Conservation (phyloP, 2,888 invertebrate genomes). For the Pheosia gnoma region DNA sequence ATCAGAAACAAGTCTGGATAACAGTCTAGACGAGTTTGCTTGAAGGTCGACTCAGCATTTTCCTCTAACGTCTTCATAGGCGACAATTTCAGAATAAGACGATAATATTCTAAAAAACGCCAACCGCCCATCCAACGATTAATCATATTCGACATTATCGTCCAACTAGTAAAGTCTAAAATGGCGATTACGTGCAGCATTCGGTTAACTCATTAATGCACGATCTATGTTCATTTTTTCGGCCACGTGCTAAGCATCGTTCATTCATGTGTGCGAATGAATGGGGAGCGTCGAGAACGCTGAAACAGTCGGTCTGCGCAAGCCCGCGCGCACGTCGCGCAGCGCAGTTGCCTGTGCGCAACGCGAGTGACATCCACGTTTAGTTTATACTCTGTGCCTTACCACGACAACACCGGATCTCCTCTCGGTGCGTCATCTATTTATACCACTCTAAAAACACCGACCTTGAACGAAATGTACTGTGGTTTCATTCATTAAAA, state of each 20-base stretch:
- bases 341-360: slow-evolving; percentile 61
- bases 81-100: slow-evolving; percentile 53
- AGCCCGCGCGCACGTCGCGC: slow-evolving; percentile 67
- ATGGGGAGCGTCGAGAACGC: slow-evolving; percentile 56
- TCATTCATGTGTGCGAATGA: slow-evolving; percentile 78
- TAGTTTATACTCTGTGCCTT: slow-evolving; percentile 44
- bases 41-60: slow-evolving; percentile 29
- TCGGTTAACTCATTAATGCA: slow-evolving; percentile 1
- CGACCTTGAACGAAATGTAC: slow-evolving; percentile 64
- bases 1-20: slow-evolving; percentile 16
- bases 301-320: slow-evolving; percentile 72
- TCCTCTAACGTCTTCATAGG: slow-evolving; percentile 32
- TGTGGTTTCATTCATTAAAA: slow-evolving; percentile 62
- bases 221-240: slow-evolving; percentile 45
- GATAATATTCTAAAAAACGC: not conserved
- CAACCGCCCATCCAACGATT: not conserved
- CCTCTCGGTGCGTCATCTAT: slow-evolving; percentile 70
- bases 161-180: not conserved
- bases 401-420: slow-evolving; percentile 52
- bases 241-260: slow-evolving; percentile 66
- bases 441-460: slow-evolving; percentile 54
- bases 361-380: slow-evolving; percentile 40
- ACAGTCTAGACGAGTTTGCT: slow-evolving; percentile 18
- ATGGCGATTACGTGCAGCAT: not conserved
- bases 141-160: not conserved